A percentile compares a stretch with the other conserved stretches of the same genome.
Evolutionary conservation across 2,888 invertebrate genomes (phyloP).

Genomic region (Agrochola circellaris): DNA sequence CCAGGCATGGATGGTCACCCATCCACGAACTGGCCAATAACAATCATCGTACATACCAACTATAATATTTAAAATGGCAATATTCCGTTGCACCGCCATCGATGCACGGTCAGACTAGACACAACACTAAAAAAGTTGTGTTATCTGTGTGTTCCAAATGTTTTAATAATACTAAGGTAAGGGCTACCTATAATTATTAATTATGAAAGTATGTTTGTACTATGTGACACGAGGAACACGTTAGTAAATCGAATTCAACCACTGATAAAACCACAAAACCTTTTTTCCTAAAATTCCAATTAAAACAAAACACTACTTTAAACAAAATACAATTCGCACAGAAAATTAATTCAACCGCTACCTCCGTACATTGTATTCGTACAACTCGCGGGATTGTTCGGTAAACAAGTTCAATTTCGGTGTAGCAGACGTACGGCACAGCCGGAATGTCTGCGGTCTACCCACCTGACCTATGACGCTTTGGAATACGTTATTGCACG

Average conservation of each 20-base stretch:
- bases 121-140: no score
- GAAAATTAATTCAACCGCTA: slow-evolving; percentile 63
- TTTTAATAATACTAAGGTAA: neutral
- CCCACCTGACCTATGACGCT: slow-evolving; percentile 65
- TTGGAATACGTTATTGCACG: slow-evolving; percentile 57
- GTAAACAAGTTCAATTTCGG: slow-evolving; percentile 69
- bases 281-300: slow-evolving; percentile 13
- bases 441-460: slow-evolving; percentile 64
- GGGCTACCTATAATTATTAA: no score
- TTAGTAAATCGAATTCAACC: neutral
- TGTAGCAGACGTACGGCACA: slow-evolving; percentile 49
- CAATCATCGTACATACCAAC: no score
- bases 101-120: no score
- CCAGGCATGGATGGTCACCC: no score
- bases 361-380: slow-evolving; percentile 58
- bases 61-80: no score
- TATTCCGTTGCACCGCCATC: no score
- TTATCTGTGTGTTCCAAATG: no score
- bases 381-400: slow-evolving; percentile 60
- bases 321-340: slow-evolving; percentile 46
- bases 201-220: no score
- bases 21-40: no score
- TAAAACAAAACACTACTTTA: slow-evolving; percentile 53
- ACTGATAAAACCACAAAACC: neutral
- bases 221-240: no score